These are phyloP conservation scores for Phalacrocorax aristotelis DNA, from an alignment of 2,113 vertebrate genomes.

Conservation along the genomic window DNA sequence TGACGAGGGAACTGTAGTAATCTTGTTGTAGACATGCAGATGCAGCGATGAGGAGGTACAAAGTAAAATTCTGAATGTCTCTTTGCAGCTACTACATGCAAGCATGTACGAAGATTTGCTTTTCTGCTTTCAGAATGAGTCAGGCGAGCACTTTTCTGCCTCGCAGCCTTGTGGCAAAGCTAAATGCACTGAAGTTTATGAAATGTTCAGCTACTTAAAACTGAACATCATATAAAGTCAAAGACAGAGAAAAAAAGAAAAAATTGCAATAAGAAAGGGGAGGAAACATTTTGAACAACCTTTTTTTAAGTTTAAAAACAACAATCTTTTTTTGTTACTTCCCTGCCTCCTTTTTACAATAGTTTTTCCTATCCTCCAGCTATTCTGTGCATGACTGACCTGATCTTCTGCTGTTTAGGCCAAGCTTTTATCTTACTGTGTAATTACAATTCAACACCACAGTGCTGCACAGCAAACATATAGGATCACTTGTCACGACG, in stretches of 20 bases:
- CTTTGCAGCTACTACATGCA: rapidly evolving
- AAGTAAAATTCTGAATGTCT: neutral
- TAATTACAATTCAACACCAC: neutral
- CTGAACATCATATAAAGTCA: neutral
- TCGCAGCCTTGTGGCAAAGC: neutral
- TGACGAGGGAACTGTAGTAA: neutral
- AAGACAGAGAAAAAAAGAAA: rapidly evolving
- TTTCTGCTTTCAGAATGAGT: neutral
- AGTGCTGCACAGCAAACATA: neutral
- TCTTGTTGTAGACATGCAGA: neutral
- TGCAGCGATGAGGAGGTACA: neutral
- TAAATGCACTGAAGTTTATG: neutral
- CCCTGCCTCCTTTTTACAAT: neutral
- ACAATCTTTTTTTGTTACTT: neutral
- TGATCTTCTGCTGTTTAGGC: neutral
- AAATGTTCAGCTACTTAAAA: neutral
- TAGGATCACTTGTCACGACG: neutral
- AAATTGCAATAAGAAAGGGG: neutral
- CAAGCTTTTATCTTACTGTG: neutral
- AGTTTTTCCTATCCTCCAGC: neutral
- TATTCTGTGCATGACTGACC: neutral
- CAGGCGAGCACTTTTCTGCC: neutral
- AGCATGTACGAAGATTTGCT: neutral
- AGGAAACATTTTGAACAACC: neutral
- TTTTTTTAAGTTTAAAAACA: neutral